phyloP scores from a whole-genome alignment of 2,797 vertebrate species.

The Dermochelys coriacea region DNA sequence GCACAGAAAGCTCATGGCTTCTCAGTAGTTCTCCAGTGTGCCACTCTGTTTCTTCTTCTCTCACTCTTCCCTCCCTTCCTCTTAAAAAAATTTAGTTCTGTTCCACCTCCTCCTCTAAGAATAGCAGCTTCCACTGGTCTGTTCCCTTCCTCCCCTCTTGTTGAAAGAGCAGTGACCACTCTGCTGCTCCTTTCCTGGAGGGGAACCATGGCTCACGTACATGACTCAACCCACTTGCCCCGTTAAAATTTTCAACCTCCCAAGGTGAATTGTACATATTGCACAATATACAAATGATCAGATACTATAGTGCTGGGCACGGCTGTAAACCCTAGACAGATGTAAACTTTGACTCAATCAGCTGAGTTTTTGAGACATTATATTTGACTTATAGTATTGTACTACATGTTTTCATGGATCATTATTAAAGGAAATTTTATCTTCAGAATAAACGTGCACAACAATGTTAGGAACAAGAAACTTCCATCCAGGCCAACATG shows the following conservation, averaged over 20 bases:
- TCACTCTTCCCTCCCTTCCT: background rate
- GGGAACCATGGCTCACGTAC: background rate
- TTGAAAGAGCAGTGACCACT: background rate
- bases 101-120: background rate
- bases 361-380: background rate
- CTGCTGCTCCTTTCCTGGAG: background rate
- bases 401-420: background rate
- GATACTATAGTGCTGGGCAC: background rate
- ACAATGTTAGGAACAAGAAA: background rate
- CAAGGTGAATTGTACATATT: background rate
- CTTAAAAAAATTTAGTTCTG: background rate
- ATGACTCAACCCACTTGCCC: background rate
- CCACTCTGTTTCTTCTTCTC: background rate
- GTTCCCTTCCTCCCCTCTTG: background rate
- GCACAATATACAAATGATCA: background rate
- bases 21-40: background rate
- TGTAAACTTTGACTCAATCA: background rate
- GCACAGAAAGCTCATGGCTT: background rate
- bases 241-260: background rate
- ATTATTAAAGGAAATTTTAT: background rate
- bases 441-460: background rate
- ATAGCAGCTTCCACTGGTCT: background rate
- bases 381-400: background rate
- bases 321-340: background rate
- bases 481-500: background rate